Conservation (phyloP, 1,140 invertebrate genomes). For the Ruditapes philippinarum region DNA sequence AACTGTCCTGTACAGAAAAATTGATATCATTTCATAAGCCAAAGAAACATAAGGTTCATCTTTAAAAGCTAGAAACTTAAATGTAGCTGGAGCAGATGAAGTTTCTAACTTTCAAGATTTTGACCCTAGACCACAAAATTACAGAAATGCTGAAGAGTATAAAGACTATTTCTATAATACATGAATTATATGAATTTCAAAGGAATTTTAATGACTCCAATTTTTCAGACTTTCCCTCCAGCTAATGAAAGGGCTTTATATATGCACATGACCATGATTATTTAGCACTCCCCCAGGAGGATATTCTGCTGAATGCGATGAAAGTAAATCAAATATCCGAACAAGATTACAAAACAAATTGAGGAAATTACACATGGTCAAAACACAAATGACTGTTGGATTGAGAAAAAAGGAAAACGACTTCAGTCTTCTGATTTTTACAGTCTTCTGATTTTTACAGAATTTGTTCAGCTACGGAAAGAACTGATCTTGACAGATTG, state of each 20-base stretch:
- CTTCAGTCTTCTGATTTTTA: not conserved
- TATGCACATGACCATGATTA: conserved; percentile 12
- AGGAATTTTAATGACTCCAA: conserved; percentile 42
- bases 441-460: not conserved
- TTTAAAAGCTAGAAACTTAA: conserved; percentile 20
- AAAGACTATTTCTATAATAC: conserved; percentile 13
- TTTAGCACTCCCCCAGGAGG: not conserved
- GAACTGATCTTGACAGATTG: not conserved
- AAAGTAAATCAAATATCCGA: not conserved
- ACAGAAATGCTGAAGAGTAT: not conserved
- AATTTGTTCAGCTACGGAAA: not conserved
- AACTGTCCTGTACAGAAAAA: conserved; percentile 32
- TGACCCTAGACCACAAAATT: not conserved
- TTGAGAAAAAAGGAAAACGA: not conserved
- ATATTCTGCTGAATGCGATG: not conserved
- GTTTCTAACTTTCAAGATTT: not conserved
- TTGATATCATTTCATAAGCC: conserved; percentile 6
- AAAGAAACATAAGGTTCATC: conserved; percentile 22
- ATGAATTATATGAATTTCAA: conserved; percentile 41
- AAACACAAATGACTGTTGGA: not conserved
- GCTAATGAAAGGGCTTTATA: not conserved
- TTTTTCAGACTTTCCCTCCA: conserved; percentile 30
- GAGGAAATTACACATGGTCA: not conserved
- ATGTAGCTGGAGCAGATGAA: conserved; percentile 19
- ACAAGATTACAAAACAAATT: not conserved